phyloP scores from a whole-genome alignment of 2,797 vertebrate species.

The Perdix hodgsoniae region DNA sequence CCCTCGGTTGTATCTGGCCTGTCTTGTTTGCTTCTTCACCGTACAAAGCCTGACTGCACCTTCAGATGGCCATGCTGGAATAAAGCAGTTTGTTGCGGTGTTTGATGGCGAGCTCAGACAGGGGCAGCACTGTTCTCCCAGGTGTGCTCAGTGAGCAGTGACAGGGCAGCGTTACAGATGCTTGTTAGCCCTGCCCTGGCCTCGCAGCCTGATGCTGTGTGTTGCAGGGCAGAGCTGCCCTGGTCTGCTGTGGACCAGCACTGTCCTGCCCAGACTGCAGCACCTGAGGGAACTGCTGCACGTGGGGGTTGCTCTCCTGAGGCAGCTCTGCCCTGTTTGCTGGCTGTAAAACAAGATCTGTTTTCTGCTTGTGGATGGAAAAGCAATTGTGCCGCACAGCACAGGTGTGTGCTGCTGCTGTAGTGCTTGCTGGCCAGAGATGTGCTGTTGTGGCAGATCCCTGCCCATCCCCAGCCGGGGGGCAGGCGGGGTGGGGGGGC shows the following conservation, averaged over 20 bases:
- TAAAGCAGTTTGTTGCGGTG: background rate
- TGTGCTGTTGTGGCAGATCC: no score
- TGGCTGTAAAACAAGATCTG: accelerated
- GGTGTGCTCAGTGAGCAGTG: background rate
- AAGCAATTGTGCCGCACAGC: background rate
- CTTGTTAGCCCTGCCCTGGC: background rate
- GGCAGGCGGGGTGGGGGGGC: no score
- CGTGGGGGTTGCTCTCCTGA: accelerated
- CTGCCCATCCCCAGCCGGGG: no score
- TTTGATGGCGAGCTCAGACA: background rate
- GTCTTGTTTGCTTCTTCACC: background rate
- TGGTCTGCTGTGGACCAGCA: accelerated
- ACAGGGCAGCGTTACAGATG: background rate
- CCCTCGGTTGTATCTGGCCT: accelerated
- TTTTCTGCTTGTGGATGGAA: background rate
- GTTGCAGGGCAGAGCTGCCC: background rate
- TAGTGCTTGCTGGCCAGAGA: background rate
- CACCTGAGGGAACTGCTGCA: accelerated
- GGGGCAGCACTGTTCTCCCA: background rate
- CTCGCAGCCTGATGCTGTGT: no score
- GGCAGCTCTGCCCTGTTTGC: background rate
- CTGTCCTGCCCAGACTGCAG: no score
- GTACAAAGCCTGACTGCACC: accelerated
- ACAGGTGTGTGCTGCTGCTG: background rate
- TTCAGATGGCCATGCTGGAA: accelerated